These are phyloP conservation scores for Tetranychus piercei DNA, from an alignment of 2,888 invertebrate genomes.

Conservation along the genomic window DNA sequence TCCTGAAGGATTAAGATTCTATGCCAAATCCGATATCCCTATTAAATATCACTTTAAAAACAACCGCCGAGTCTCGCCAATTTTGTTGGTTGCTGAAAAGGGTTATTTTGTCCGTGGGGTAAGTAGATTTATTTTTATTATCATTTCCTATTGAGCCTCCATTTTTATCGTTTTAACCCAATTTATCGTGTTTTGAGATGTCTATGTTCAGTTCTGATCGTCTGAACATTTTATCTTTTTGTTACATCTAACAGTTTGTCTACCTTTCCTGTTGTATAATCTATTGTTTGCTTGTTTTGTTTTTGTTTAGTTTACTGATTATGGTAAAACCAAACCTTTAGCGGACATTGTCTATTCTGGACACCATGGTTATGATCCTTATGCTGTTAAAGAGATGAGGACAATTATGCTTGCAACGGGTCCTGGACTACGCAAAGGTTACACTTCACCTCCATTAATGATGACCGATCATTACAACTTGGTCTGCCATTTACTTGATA, in stretches of 20 bases:
- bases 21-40: constrained; percentile 15
- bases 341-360: constrained; percentile 19
- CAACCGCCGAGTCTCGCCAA: constrained; percentile 16
- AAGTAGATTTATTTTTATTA: constrained; percentile 3
- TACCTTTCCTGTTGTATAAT: not conserved
- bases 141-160: not conserved
- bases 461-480: constrained; percentile 25
- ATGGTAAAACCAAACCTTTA: constrained; percentile 17
- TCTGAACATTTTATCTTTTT: not conserved
- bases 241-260: not conserved
- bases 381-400: constrained; percentile 19
- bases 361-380: constrained; percentile 24
- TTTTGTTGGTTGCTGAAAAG: constrained; percentile 18
- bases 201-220: not conserved
- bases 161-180: not conserved
- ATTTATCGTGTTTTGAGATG: not conserved
- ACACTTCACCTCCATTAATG: constrained; percentile 17
- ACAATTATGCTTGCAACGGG: constrained; percentile 5
- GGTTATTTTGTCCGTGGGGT: constrained; percentile 20
- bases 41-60: constrained; percentile 17
- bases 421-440: constrained; percentile 10
- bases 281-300: not conserved
- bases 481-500: constrained; percentile 23
- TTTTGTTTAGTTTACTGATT: constrained; percentile 14
- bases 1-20: constrained; percentile 13